Evolutionary conservation across 2,113 vertebrate species (phyloP).

Genomic region (Thryonomys swinderianus): DNA sequence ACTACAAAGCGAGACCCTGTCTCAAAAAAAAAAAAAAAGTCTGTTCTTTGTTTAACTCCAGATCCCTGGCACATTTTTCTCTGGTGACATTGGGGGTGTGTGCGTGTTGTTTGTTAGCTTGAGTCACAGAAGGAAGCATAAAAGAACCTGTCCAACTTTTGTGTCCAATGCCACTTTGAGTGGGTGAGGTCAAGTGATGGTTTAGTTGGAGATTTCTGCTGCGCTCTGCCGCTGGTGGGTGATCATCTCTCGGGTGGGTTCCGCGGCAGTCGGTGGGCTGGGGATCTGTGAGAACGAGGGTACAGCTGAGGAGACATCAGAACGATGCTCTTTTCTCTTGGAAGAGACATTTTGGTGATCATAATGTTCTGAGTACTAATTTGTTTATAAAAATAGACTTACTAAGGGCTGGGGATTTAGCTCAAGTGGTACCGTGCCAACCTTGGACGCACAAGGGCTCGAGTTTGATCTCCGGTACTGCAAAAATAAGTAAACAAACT

Average conservation of each 20-base stretch:
- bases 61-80: background rate
- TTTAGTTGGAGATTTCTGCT: constrained; percentile 23
- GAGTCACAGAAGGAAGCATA: background rate
- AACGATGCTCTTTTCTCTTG: background rate
- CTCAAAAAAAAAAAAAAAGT: no score
- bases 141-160: background rate
- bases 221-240: background rate
- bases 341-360: background rate
- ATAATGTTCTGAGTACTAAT: constrained; percentile 27
- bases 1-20: no score
- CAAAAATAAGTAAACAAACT: background rate
- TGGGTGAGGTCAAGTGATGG: background rate
- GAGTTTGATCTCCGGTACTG: no score
- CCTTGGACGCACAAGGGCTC: no score
- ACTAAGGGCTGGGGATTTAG: no score
- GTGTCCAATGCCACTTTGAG: background rate
- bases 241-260: background rate
- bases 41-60: background rate
- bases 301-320: background rate
- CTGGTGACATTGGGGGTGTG: background rate
- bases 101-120: background rate
- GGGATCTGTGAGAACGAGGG: background rate
- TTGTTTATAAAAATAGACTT: background rate
- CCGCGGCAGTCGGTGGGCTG: background rate
- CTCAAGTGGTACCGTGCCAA: no score